Percentiles rank a stretch among this genome's conserved stretches.
Evolutionary conservation across 2,113 vertebrate species (phyloP).

Genomic region (Apteryx mantelli): DNA sequence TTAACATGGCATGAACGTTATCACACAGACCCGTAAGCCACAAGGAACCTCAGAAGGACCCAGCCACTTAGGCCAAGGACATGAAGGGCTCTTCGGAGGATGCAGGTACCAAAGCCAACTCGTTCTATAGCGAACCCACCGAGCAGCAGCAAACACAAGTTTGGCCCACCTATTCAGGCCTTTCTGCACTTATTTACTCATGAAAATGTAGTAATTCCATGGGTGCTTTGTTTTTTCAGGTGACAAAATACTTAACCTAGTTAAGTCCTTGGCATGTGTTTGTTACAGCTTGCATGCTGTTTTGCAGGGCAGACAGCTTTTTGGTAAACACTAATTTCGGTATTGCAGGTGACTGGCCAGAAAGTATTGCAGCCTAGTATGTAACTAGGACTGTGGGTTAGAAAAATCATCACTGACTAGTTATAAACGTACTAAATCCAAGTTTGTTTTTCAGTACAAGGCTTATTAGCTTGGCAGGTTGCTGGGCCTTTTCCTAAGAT

Average conservation of each 20-base stretch:
- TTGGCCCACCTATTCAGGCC: background rate
- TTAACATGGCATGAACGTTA: background rate
- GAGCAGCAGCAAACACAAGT: background rate
- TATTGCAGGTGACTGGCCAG: background rate
- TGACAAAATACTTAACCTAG: background rate
- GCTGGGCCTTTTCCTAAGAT: background rate
- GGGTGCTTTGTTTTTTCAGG: background rate
- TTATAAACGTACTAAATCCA: background rate
- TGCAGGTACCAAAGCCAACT: background rate
- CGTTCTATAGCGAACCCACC: background rate
- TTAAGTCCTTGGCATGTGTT: background rate
- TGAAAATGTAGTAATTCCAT: background rate
- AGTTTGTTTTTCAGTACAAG: background rate
- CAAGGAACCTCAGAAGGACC: background rate
- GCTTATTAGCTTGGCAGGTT: background rate
- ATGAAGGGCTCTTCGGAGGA: background rate
- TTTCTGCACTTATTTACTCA: background rate
- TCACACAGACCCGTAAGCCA: background rate
- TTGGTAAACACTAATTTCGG: background rate
- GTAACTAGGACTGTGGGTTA: background rate
- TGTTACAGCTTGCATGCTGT: background rate
- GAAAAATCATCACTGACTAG: background rate
- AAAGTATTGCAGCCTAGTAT: background rate
- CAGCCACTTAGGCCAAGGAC: background rate
- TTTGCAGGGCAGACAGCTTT: background rate